Base-by-base conservation (phyloP, 2,888 invertebrate genomes). In the Eilema sororculum region DNA sequence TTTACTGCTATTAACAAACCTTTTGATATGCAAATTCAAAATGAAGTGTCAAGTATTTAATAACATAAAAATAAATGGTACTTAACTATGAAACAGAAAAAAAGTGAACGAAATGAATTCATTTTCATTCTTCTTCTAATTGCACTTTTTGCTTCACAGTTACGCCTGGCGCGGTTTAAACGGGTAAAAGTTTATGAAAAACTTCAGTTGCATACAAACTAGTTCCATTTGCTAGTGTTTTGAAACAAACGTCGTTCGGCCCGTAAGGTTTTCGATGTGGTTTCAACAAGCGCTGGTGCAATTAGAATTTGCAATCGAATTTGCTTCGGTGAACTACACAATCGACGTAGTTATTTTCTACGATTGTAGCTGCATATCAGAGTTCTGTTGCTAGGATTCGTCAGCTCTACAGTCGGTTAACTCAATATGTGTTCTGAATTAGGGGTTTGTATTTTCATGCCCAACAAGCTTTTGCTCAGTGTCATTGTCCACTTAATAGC, bases 151-250 rank as follows among this genome's bases (percentile, higher is more conserved):
- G 86, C 87, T 78, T 76, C 78, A 80, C 75, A 72, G 84, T 84
- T 81, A 79, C 87, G 84, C 82, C 85, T 82, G 86, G 85, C 87
- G 84, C 84, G 87, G 88, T 86, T 87, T 82, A 82, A 87, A 81
- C 84, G 72, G 80, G 81, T 77, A 84, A 86, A 87, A 86, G 87
- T 91, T 91, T 90, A 90, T 91, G 89, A 91, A 91, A 91, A 91
- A 89, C 90, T 89, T 89, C 86, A 84, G 84, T 86, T 86, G 89
- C 90, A 90, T 90, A 89, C 90, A 88, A 90, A 91, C 86, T 87
- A 89, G 89, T 88, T 90, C 84, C 86, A 88, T 89, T 90, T 89
- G 85, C 84, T 83, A 83, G 82, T 85, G 85, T 85, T 87, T 84
- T 84, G 85, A 82, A 87, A 88, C 86, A 85, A 84, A 77, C 76